Evolutionary conservation across 2,888 invertebrate genomes (phyloP), one percentile per base, ranked within the genome.

Genomic region (Minunthozetes semirufus): DNA sequence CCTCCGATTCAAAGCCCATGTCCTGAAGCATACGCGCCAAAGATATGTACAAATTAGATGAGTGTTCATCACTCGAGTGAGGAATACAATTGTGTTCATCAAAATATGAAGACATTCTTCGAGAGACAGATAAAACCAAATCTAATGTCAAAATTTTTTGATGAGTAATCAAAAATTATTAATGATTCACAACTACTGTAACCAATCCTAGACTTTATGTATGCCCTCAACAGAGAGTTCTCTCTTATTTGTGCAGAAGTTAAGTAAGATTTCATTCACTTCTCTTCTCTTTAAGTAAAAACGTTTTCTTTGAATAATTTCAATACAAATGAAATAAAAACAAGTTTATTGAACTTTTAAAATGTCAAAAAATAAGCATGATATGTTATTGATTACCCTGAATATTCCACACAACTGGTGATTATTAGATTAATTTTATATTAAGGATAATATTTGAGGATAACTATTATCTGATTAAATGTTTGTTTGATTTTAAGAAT

Each of bases 11-110:
- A 6, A 66, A 66, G 19, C 66, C 66, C 42, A 66, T 19, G 29
- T 66, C 66, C 9, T 38, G 66, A 6, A 66, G 66, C 42, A 66
- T 33, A 29, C 66, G 66, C 6, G 66, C 66, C 38, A 63, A 29
- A 9, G 27, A 27, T n/a, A 66, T 13, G 66, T n/a, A 66, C 38
- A 38, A 33, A 42, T 38, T n/a, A 11, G 33, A 11, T 11, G 59
- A 29, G n/a, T 66, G 27, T 4, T 38, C 38, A 15, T 42, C 66
- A 17, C 15, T 15, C n/a, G 38, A 17, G 17, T 11, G 15, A 4
- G 33, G 38, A 6, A 11, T 6, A 42, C 66, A 66, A 1, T 38
- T 19, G 66, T 66, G 66, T 66, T 66, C 66, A 42, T 66, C 66
- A n/a, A 38, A 66, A 66, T 66, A 66, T 15, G 38, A 38, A n/a